Evolutionary conservation across 2,113 vertebrate genomes (phyloP), one percentile per base, ranked within the genome.

Genomic region (Clarias batrachus): DNA sequence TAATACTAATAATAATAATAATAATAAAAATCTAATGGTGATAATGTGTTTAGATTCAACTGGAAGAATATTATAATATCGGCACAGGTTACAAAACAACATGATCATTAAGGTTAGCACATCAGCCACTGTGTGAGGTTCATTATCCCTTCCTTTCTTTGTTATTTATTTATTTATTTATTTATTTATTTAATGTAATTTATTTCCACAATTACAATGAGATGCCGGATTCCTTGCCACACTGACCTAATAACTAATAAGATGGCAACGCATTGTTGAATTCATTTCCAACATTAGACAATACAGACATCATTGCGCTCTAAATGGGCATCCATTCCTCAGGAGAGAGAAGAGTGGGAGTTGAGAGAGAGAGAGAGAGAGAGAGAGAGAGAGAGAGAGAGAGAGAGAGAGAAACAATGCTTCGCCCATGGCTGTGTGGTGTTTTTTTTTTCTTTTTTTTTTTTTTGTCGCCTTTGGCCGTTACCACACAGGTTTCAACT

Each of bases 211-310:
- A 30, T 19, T 37, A 21, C 52, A 57, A 54, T 1, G 27, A 33
- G 9, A 13, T 33, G 56, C 17, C 5, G 11, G 19, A 37, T 80
- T 80, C 19, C 13, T 80, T 37, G 57, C 56, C 78, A 23, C 7
- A 13, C 57, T 60, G 78, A 80, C 78, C 56, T 60, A 59, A 30
- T 80, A 80, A 80, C 78, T 37, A 60, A 80, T 60, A 59, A 60
- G 60, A 27, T 52, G 10, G 17, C 56, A 60, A 23, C 4, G 84
- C 57, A 89, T 88, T 88, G 85, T 81, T 25, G 86, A 63, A 68
- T 86, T 73, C 13, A 80, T 70, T 84, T 82, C 52, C 30, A 85
- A 88, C 83, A 90, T 56, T 13, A 88, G 62, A 89, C 65, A 84
- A 37, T 78, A 80, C 25, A 89, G 73, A 88, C 76, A 89, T 68